Conservation (phyloP, 1,140 invertebrate species). For the Drosophila sechellia region DNA sequence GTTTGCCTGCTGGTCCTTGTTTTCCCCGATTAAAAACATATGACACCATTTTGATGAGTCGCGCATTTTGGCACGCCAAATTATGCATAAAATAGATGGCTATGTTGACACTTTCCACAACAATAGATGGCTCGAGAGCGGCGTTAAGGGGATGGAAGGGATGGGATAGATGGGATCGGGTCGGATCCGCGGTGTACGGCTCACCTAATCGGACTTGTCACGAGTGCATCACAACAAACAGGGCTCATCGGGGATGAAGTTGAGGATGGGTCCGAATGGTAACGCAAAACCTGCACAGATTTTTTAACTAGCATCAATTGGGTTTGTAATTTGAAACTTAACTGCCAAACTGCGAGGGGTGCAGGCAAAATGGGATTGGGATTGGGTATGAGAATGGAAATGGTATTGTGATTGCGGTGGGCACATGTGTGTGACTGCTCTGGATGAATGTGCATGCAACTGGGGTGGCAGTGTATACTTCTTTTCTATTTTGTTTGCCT, state of each 20-base stretch:
- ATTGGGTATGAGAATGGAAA: conserved; percentile 1
- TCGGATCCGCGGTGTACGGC: background rate
- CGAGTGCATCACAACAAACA: conserved; percentile 65
- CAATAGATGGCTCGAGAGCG: background rate
- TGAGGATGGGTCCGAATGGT: conserved; percentile 7
- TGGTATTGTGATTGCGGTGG: conserved; percentile 18
- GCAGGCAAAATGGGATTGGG: background rate
- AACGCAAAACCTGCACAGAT: conserved; percentile 32
- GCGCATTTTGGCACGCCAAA: conserved; percentile 51
- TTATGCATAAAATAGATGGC: conserved; percentile 75
- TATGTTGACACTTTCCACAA: conserved; percentile 60
- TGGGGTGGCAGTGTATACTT: background rate
- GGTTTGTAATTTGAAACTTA: conserved; percentile 57
- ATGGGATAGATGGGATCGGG: background rate
- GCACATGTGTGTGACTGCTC: conserved; percentile 34
- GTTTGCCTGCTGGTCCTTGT: conserved; percentile 6
- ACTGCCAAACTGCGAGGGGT: conserved; percentile 22
- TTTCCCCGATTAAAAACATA: conserved; percentile 70
- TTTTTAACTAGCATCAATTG: conserved; percentile 60
- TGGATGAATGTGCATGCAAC: conserved; percentile 9
- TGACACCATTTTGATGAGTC: conserved; percentile 73
- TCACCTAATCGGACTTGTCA: conserved; percentile 75
- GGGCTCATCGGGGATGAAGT: conserved; percentile 15
- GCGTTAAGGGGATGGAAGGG: background rate
- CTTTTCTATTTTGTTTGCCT: background rate